phyloP scores from a whole-genome alignment of 2,113 vertebrate genomes.

The Penelope pileata region DNA sequence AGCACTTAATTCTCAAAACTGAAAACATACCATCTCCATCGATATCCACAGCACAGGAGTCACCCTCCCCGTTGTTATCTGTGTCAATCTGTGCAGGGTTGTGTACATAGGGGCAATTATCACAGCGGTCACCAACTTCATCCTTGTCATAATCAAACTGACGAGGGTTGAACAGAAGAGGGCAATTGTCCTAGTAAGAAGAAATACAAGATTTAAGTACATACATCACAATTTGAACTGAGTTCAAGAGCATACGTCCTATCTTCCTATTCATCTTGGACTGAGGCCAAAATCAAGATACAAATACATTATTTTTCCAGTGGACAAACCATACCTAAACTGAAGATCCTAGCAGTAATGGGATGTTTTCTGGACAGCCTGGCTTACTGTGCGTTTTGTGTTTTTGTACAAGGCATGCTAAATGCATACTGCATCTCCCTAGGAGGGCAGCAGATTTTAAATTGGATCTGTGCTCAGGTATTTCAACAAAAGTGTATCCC shows the following conservation, averaged over 20 bases:
- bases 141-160: conserved; percentile 97
- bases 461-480: background rate
- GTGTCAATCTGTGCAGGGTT: conserved; percentile 97
- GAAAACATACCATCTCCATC: conserved; percentile 91
- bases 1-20: background rate
- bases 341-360: background rate
- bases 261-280: background rate
- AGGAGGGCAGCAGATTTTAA: background rate
- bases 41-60: conserved; percentile 93
- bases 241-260: background rate
- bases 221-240: background rate
- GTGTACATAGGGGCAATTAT: conserved; percentile 96
- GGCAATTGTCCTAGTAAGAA: conserved; percentile 90
- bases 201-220: background rate
- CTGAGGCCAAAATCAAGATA: background rate
- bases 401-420: background rate
- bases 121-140: conserved; percentile 95
- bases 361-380: background rate
- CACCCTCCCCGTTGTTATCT: conserved; percentile 92
- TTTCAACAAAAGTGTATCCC: background rate
- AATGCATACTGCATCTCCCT: background rate
- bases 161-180: conserved; percentile 93
- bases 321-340: background rate
- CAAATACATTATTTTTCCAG: background rate
- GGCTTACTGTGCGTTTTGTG: background rate